Percentiles rank a stretch among this genome's conserved stretches.
Conservation (phyloP, 2,888 invertebrate species). For the Phrixothrix hirtus region DNA sequence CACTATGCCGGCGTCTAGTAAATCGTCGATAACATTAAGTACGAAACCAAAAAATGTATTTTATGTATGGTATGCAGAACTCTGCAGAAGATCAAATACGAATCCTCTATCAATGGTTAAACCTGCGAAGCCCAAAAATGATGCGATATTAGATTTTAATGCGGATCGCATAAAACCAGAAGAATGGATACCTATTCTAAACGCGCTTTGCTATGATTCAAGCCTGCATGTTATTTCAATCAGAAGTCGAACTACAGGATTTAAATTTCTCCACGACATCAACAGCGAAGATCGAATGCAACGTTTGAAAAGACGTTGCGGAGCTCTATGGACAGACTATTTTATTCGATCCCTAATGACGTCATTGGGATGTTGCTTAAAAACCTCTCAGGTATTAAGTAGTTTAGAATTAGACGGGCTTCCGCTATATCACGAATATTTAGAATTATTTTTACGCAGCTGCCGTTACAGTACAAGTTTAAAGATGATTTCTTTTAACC, state of each 20-base stretch:
- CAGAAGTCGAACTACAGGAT: constrained; percentile 58
- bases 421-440: constrained; percentile 69
- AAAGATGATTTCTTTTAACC: constrained; percentile 68
- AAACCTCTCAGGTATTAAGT: constrained; percentile 65
- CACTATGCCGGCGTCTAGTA: constrained; percentile 17
- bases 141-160: constrained; percentile 64
- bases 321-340: constrained; percentile 67
- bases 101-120: constrained; percentile 48
- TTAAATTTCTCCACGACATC: constrained; percentile 53
- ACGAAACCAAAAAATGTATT: constrained; percentile 49
- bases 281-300: constrained; percentile 66
- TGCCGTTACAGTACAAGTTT: constrained; percentile 66
- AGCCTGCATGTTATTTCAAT: constrained; percentile 71
- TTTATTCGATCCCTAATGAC: constrained; percentile 69
- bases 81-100: constrained; percentile 52
- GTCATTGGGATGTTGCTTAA: constrained; percentile 66
- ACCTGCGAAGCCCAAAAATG: constrained; percentile 50
- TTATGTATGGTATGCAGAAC: constrained; percentile 54
- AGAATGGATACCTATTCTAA: constrained; percentile 77
- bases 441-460: constrained; percentile 59
- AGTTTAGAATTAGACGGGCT: constrained; percentile 71
- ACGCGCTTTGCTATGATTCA: constrained; percentile 71
- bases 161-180: constrained; percentile 75
- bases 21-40: constrained; percentile 14
- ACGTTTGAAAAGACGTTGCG: constrained; percentile 57